phyloP scores from a whole-genome alignment of 2,888 invertebrate species.

The Luffia ferchaultella region DNA sequence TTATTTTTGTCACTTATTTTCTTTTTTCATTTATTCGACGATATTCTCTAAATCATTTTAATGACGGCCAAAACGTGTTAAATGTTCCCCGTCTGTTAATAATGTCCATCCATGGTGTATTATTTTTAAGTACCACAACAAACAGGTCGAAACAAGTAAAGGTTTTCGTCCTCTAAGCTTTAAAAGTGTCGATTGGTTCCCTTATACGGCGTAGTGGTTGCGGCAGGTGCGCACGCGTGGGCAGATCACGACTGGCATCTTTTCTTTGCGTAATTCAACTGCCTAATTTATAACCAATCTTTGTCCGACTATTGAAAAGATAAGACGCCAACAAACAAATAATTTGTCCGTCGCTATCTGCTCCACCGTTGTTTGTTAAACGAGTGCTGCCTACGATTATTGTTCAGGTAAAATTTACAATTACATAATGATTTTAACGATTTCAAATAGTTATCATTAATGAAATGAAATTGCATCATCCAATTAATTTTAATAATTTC shows the following conservation, averaged over 20 bases:
- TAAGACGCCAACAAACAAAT: background rate
- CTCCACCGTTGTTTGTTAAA: too few species aligned
- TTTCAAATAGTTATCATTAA: too few species aligned
- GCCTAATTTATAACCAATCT: background rate
- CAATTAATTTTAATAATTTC: background rate
- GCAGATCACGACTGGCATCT: background rate
- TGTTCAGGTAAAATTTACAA: too few species aligned
- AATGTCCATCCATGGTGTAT: too few species aligned
- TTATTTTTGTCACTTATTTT: too few species aligned
- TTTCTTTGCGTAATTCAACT: background rate
- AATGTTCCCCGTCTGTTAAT: too few species aligned
- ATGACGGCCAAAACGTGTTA: too few species aligned
- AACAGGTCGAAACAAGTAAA: conserved; percentile 2
- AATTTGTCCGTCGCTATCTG: too few species aligned
- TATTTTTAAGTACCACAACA: background rate
- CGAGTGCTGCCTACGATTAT: too few species aligned
- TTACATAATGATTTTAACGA: too few species aligned
- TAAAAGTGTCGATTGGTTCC: conserved; percentile 32
- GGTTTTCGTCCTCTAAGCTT: background rate
- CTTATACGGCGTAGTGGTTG: conserved; percentile 27
- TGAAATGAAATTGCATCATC: background rate
- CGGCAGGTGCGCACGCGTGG: background rate
- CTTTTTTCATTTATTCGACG: too few species aligned
- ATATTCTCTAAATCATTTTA: too few species aligned
- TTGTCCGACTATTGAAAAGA: background rate